Evolutionary conservation across 2,888 invertebrate genomes (phyloP).

Genomic region (Parnassius orleans): DNA sequence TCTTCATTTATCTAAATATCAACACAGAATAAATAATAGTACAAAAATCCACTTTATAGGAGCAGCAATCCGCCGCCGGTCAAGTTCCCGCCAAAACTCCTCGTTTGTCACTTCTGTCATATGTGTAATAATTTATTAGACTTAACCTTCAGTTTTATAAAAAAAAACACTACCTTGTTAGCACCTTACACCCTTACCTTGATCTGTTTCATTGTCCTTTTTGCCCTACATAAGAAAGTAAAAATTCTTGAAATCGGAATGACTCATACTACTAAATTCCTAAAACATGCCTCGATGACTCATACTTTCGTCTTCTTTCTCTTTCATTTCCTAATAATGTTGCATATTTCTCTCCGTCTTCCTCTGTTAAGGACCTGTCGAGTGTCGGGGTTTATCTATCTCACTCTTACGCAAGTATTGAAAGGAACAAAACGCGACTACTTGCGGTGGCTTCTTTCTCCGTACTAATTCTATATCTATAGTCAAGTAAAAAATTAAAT

Average conservation of each 20-base stretch:
- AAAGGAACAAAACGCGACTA: neutral
- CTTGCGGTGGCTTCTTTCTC: conserved; percentile 25
- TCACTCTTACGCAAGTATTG: conserved; percentile 23
- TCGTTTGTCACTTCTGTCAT: no score
- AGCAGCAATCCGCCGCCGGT: no score
- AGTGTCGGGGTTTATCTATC: conserved; percentile 4
- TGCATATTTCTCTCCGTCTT: conserved; percentile 27
- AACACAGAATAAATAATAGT: no score
- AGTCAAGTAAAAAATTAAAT: neutral
- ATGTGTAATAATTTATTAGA: no score
- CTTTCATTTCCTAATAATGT: neutral
- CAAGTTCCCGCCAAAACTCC: no score
- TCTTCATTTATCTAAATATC: no score
- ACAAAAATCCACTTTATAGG: no score
- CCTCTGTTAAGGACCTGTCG: conserved; percentile 5
- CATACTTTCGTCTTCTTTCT: conserved; percentile 35
- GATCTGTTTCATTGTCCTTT: no score
- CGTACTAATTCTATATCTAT: conserved; percentile 8
- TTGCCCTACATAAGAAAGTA: conserved; percentile 1
- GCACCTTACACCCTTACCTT: no score
- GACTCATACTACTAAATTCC: conserved; percentile 38
- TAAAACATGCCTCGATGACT: conserved; percentile 40
- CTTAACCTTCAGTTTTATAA: no score
- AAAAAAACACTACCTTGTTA: no score
- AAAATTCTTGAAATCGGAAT: conserved; percentile 24